Evolutionary conservation across 2,113 vertebrate genomes (phyloP).

Genomic region (Solea senegalensis): DNA sequence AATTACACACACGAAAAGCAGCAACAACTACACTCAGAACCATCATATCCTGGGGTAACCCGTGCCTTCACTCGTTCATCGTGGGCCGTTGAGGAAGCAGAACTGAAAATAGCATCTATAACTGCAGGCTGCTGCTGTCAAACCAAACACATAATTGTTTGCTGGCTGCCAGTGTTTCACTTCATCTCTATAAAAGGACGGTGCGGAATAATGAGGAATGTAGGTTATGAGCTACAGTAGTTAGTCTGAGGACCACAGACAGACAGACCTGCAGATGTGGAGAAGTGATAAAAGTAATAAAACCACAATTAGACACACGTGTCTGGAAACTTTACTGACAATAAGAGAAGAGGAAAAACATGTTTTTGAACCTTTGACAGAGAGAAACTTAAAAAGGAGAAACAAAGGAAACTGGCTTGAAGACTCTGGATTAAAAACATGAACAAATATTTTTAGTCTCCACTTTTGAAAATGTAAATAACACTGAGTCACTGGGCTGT

Average conservation of each 20-base stretch:
- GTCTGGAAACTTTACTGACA: neutral
- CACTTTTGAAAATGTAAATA: too few relatives aligned
- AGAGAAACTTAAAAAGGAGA: neutral
- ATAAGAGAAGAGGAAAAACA: neutral
- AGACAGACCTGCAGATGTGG: constrained; percentile 1
- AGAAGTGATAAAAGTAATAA: neutral
- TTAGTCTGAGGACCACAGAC: constrained; percentile 13
- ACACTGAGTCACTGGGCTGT: too few relatives aligned
- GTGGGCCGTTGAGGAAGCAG: neutral
- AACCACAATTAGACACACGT: constrained; percentile 10
- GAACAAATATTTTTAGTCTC: too few relatives aligned
- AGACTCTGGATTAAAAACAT: too few relatives aligned
- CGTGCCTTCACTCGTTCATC: neutral
- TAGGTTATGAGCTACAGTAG: constrained; percentile 13
- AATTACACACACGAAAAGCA: constrained; percentile 3
- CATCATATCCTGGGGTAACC: constrained; percentile 14
- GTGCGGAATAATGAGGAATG: constrained; percentile 27
- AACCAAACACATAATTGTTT: constrained; percentile 32
- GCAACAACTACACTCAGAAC: neutral
- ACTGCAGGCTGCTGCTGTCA: constrained; percentile 51
- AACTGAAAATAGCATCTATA: constrained; percentile 54
- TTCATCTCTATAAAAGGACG: neutral
- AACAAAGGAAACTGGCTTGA: neutral
- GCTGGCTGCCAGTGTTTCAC: neutral
- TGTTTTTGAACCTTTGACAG: neutral